Percentiles rank a stretch among this genome's conserved stretches.
These are phyloP conservation scores for Manis crassicaudata DNA, from an alignment of 2,797 vertebrate species.

Conservation along the genomic window DNA sequence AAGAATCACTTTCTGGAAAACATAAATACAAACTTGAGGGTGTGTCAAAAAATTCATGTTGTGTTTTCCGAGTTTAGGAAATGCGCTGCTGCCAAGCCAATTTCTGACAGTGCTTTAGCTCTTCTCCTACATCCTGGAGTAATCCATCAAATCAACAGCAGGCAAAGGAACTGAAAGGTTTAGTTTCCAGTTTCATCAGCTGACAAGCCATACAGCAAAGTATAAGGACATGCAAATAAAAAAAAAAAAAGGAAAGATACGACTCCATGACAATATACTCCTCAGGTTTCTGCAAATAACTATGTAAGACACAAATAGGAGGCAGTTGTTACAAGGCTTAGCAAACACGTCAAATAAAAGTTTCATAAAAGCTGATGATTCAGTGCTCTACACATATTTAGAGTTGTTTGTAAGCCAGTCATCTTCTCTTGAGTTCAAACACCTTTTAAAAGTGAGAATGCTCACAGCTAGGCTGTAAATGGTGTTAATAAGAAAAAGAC, in stretches of 20 bases:
- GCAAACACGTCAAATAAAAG: neutral
- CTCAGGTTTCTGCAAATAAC: neutral
- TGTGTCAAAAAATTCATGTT: slow-evolving; percentile 21
- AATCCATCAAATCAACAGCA: neutral
- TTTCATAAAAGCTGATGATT: neutral
- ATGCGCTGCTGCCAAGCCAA: neutral
- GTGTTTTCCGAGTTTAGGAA: slow-evolving; percentile 25
- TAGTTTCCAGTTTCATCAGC: neutral
- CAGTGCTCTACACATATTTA: neutral
- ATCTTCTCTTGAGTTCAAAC: neutral
- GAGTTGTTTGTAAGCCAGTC: neutral
- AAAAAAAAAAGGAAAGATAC: neutral
- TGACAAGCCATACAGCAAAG: neutral
- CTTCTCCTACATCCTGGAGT: neutral
- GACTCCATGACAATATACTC: neutral
- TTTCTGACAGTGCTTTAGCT: neutral
- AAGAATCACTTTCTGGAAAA: slow-evolving; percentile 14
- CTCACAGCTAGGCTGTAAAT: neutral
- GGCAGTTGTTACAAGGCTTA: neutral
- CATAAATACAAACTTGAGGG: neutral
- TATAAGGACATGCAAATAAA: neutral
- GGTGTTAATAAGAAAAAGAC: neutral
- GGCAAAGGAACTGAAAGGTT: neutral
- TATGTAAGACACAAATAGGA: neutral
- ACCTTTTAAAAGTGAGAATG: neutral